Base-by-base conservation (phyloP, 64 coral and sea anemone species). In the Porites lutea region DNA sequence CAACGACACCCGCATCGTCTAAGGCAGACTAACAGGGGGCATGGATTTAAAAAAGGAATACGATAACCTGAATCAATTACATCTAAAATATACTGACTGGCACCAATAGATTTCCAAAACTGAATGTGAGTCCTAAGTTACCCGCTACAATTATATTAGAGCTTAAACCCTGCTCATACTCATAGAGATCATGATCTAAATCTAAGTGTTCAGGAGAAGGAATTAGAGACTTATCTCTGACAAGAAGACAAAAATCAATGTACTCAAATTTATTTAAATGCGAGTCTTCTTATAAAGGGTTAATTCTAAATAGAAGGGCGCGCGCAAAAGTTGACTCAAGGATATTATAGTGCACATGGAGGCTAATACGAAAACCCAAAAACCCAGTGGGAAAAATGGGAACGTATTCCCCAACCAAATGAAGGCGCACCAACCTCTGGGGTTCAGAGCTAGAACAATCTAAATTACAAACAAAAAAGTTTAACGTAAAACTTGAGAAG, bases 1-100 rank as follows among this genome's bases (percentile, higher is more conserved):
- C 66, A 4, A 86, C 82, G 47, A 86, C 68, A 14, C 23, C 13
- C 45, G 9, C 2, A 89, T 89, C 37, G 48, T 16, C 72, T 78
- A 78, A 49, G 16, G 88, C 77, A 18, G 88, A 89, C 67, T 73
- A 58, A 13, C 8, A 52, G 93, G 79, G 20, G 74, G 82, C 44
- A 62, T 90, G 58, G 51, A 19, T 9, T 83, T n/a, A n/a, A 21
- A 72, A 87, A 87, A 71, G 84, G 84, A 54, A 87, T 87, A 48
- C 52, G 65, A 57, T 72, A 87, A 3, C 84, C 67, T 20, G 61
- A 13, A 13, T 3, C n/a, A 59, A 83, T 83, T 5, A 61, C 61
- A 59, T n/a, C 57, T 44, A 83, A 59, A 64, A 83, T 64, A 64
- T 1, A 83, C 13, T 62, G 54, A 61, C 54, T 46, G 11, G 79